Percentiles rank a stretch among this genome's conserved stretches.
Evolutionary conservation across 2,797 vertebrate genomes (phyloP).

Genomic region (Galaxias olidus): DNA sequence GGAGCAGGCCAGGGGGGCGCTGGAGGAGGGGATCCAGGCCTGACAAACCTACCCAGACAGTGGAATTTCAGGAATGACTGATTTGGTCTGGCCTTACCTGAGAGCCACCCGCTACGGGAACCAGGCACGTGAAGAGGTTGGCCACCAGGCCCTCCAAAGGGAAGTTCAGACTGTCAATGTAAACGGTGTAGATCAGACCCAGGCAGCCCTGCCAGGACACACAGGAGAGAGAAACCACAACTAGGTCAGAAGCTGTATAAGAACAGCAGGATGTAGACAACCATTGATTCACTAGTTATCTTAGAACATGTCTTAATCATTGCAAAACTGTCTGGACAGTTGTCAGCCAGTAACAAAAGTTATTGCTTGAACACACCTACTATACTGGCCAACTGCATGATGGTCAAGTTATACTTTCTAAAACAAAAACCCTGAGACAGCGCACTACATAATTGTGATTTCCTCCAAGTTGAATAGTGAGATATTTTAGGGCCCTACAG

Average conservation of each 20-base stretch:
- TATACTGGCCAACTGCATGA: no score
- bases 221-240: background rate
- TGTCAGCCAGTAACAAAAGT: no score
- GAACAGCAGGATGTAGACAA: no score
- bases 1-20: slow-evolving; percentile 56
- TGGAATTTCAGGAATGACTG: slow-evolving; percentile 69
- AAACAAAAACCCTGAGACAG: no score
- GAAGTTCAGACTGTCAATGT: slow-evolving; percentile 90
- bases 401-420: no score
- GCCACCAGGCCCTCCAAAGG: slow-evolving; percentile 91
- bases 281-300: no score
- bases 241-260: background rate
- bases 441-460: no score
- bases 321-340: no score
- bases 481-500: background rate
- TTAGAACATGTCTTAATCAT: no score
- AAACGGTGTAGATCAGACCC: slow-evolving; percentile 93
- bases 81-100: slow-evolving; percentile 82
- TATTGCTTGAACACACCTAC: no score
- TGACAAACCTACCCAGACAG: slow-evolving; percentile 20
- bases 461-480: background rate
- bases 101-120: slow-evolving; percentile 91
- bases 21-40: slow-evolving; percentile 55
- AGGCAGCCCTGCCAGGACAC: slow-evolving; percentile 84
- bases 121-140: slow-evolving; percentile 91